Conservation (phyloP, 2,797 vertebrate genomes). For the Poecilia velifera region DNA sequence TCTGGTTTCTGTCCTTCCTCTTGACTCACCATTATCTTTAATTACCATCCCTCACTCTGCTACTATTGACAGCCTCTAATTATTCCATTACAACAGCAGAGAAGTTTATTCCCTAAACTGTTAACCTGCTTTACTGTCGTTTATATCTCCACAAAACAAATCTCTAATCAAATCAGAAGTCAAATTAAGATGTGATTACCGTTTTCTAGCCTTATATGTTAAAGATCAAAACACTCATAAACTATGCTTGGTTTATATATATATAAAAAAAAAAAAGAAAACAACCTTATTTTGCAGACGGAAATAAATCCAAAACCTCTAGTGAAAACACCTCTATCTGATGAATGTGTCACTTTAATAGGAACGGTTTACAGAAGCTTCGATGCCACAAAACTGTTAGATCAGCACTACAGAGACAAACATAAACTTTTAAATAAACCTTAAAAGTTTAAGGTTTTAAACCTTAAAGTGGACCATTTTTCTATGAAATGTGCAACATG, state of each 20-base stretch:
- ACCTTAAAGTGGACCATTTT: not conserved
- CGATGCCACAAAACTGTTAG: not conserved
- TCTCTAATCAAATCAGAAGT: constrained; percentile 21
- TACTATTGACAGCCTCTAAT: constrained; percentile 37
- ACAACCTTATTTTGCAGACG: no score
- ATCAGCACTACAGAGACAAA: not conserved
- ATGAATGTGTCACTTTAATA: not conserved
- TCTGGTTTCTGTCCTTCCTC: constrained; percentile 9
- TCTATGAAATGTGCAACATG: not conserved
- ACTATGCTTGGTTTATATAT: not conserved
- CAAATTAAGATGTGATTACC: not conserved
- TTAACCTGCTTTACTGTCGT: constrained; percentile 9
- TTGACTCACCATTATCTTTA: not conserved
- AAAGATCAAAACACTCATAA: constrained; percentile 13
- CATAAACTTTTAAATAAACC: not conserved
- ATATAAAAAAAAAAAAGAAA: not conserved
- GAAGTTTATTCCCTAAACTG: constrained; percentile 23
- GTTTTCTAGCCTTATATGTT: constrained; percentile 15
- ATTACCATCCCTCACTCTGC: constrained; percentile 17
- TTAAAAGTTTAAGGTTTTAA: not conserved
- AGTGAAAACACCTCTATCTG: not conserved
- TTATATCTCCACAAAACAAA: constrained; percentile 20
- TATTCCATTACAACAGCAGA: constrained; percentile 56
- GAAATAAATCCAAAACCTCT: not conserved
- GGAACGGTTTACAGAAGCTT: not conserved